phyloP scores from a whole-genome alignment of 2,888 invertebrate species.

The Unio pictorum region DNA sequence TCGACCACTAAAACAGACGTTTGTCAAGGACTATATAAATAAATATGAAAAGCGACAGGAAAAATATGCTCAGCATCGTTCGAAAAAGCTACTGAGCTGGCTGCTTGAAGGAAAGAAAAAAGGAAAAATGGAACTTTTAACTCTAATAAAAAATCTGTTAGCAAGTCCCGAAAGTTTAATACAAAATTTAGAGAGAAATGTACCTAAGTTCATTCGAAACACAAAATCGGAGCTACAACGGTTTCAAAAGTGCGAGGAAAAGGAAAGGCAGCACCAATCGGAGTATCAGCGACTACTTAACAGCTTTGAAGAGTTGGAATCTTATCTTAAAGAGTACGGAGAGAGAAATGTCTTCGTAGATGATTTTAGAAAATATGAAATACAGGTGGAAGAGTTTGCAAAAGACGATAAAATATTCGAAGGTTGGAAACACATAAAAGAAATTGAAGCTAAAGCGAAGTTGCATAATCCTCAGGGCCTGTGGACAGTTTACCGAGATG shows the following conservation, averaged over 20 bases:
- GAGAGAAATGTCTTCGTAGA: conserved; percentile 44
- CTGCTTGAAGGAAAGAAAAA: conserved; percentile 8
- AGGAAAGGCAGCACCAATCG: conserved; percentile 26
- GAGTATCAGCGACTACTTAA: conserved; percentile 44
- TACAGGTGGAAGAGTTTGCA: conserved; percentile 20
- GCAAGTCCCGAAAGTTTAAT: conserved; percentile 32
- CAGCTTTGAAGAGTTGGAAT: conserved; percentile 36
- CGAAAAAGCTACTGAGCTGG: conserved; percentile 19
- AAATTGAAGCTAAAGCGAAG: conserved; percentile 19
- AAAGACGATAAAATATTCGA: conserved; percentile 27
- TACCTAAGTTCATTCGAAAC: conserved; percentile 39
- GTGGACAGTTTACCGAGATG: conserved; percentile 43
- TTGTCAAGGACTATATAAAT: conserved; percentile 5
- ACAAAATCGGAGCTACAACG: conserved; percentile 44
- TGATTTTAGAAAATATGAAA: conserved; percentile 34
- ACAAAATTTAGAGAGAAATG: conserved; percentile 17
- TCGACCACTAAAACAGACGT: too few relatives aligned
- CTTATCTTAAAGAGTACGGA: conserved; percentile 40
- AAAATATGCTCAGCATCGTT: conserved; percentile 23
- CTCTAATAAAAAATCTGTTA: conserved; percentile 25
- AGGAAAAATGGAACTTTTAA: conserved; percentile 8
- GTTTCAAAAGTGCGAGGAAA: conserved; percentile 26
- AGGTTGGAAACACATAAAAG: conserved; percentile 26
- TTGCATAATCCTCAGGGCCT: conserved; percentile 32
- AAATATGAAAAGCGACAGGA: conserved; percentile 28